Percentiles rank a stretch among this genome's conserved stretches.
phyloP scores from a whole-genome alignment of 2,113 vertebrate genomes.

The Drymodes brunneopygia region DNA sequence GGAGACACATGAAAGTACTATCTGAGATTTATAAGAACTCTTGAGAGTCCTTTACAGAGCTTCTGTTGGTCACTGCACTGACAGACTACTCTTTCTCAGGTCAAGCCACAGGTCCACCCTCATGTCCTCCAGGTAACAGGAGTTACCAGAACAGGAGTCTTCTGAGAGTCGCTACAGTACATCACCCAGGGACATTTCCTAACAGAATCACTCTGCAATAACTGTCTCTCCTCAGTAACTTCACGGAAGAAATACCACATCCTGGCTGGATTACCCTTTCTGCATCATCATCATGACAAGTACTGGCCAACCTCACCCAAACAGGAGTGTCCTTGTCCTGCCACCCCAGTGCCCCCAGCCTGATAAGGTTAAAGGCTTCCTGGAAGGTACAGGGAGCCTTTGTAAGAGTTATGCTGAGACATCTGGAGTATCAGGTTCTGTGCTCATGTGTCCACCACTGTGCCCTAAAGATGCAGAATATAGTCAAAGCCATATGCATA shows the following conservation, averaged over 20 bases:
- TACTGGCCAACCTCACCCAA: neutral
- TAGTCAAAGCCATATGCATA: neutral
- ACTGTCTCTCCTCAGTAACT: neutral
- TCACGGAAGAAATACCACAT: neutral
- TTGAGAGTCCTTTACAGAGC: neutral
- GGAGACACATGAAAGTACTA: neutral
- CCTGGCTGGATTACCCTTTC: neutral
- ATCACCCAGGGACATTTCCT: neutral
- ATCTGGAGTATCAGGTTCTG: neutral
- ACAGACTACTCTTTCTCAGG: neutral
- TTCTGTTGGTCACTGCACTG: neutral
- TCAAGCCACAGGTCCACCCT: neutral
- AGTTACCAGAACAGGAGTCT: neutral
- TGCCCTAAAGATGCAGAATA: neutral
- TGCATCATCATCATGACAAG: fast-evolving
- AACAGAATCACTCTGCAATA: neutral
- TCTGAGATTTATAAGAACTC: neutral
- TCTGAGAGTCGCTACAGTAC: neutral
- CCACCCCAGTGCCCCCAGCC: neutral
- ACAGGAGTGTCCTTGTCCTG: neutral
- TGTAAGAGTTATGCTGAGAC: neutral
- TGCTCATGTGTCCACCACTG: neutral
- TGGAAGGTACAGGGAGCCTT: neutral
- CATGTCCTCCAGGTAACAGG: neutral
- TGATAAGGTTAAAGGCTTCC: neutral